Conservation (phyloP, 2,797 vertebrate genomes). For the Jordanella pulchra region DNA sequence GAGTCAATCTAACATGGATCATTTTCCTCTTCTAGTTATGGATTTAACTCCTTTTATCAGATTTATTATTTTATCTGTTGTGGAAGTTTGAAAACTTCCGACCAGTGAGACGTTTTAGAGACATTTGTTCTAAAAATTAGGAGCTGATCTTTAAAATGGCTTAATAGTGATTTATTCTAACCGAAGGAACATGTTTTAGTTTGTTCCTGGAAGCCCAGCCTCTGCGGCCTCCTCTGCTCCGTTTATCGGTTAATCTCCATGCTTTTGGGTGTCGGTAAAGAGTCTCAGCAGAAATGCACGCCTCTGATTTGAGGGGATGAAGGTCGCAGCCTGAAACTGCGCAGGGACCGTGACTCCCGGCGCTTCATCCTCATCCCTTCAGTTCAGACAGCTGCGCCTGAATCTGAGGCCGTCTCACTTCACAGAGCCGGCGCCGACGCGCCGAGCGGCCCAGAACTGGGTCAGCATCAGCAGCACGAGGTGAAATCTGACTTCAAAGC, state of each 20-base stretch:
- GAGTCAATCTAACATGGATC: too few species aligned
- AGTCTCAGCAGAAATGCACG: too few species aligned
- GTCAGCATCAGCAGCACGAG: conserved; percentile 47
- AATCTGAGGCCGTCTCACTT: conserved; percentile 23
- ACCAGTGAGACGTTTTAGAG: too few species aligned
- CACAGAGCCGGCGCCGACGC: conserved; percentile 11
- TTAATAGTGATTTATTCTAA: neutral
- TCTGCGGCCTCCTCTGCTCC: too few species aligned
- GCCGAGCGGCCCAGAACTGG: conserved; percentile 42
- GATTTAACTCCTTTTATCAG: too few species aligned
- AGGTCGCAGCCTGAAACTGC: conserved; percentile 21
- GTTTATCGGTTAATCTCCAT: too few species aligned
- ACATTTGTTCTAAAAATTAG: too few species aligned
- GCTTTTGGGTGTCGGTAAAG: too few species aligned
- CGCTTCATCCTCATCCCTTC: conserved; percentile 2
- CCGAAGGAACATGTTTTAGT: neutral
- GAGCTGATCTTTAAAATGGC: too few species aligned
- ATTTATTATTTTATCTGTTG: too few species aligned
- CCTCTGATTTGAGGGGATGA: neutral
- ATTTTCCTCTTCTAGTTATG: too few species aligned
- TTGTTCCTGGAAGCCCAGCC: neutral
- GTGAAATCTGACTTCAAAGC: conserved; percentile 57
- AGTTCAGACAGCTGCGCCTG: conserved; percentile 18
- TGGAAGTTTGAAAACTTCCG: too few species aligned
- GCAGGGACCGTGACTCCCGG: conserved; percentile 24